Base-by-base conservation (phyloP, 2,113 vertebrate genomes). In the Hippocampus guttulatus region DNA sequence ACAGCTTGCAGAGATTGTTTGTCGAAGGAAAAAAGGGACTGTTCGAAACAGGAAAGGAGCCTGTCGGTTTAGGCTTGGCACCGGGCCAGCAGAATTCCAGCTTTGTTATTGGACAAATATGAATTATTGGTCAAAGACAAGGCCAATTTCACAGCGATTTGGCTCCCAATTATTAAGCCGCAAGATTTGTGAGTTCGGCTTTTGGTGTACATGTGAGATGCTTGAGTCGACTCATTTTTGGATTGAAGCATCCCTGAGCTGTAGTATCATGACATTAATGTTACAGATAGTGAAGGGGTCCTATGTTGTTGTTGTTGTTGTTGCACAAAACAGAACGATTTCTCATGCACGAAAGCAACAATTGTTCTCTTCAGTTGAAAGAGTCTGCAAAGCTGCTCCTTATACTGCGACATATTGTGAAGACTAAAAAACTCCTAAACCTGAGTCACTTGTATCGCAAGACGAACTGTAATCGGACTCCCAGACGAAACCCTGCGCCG, bases 1-100 rank as follows among this genome's bases (percentile, higher is more conserved):
- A 61, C 77, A 10, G 16, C 55, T 67, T 63, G 60, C 62, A 65
- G 70, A 77, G 70, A 81, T 7, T 23, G 10, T 23, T 38, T 38
- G 33, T 38, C 33, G 33, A 38, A 38, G 33, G 33, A 38, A 38
- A 7, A 68, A 62, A 25, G 52, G 54, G 40, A 20, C 57, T 54
- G 57, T 41, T 61, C 38, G 38, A 70, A 67, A 52, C 27, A n/a
- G 52, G 61, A 33, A 3, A 57, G 18, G 33, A 10, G 61, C 9
- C 18, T 40, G 20, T 16, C 8, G 54, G 57, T 69, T 78, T 66
- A 11, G 68, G 63, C 74, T 79, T 79, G 68, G n/a, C 10, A 55
- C 23, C 21, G 3, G 49, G 73, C 67, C 49, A 43, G 64, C 58
- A 7, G 60, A 68, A 76, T 66, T 73, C 12, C 68, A 69, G 75